Evolutionary conservation across 2,113 vertebrate genomes (phyloP), one percentile per base, ranked within the genome.

Genomic region (Sakesphorus luctuosus): DNA sequence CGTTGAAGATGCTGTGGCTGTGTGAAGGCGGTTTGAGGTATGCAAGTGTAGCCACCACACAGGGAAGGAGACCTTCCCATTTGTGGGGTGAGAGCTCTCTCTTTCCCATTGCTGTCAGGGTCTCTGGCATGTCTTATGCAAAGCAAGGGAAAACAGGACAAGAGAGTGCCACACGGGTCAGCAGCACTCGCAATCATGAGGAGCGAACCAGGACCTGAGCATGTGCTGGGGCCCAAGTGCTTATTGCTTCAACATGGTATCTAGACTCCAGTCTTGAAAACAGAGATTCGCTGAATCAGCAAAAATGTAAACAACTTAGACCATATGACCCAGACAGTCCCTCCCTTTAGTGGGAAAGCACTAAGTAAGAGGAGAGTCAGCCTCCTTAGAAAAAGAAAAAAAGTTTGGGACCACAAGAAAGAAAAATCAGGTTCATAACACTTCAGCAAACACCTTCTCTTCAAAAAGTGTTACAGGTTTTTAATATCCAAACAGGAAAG

Each of bases 221-320:
- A 23, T 4, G 17, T 10, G 3, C 43, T 50, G 43, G 55, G 10
- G 63, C 9, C 20, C 8, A 17, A 1, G 0, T 18, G 35, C 4
- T 36, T 13, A 9, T 53, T 82, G 43, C 10, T 87, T 61, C 6
- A 2, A n/a, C 46, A 17, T 47, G 11, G 8, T 18, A 4, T 33
- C 40, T 35, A 55, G 33, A 58, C 50, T 61, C 25, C 49, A 52
- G 5, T 3, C 5, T n/a, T 17, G 31, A 76, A 87, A 75, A 11
- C 2, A 4, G 20, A 63, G 18, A 75, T 81, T 65, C 66, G 31
- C 19, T 16, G 4, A 89, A 69, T 62, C 36, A 91, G 38, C 18
- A 75, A 46, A 49, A 14, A 69, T 36, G 28, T 61, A 59, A 82
- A 72, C 11, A 29, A 23, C 10, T 73, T 50, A 52, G 49, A 87